Conservation (phyloP, 2,113 vertebrate genomes). For the Noctilio leporinus region DNA sequence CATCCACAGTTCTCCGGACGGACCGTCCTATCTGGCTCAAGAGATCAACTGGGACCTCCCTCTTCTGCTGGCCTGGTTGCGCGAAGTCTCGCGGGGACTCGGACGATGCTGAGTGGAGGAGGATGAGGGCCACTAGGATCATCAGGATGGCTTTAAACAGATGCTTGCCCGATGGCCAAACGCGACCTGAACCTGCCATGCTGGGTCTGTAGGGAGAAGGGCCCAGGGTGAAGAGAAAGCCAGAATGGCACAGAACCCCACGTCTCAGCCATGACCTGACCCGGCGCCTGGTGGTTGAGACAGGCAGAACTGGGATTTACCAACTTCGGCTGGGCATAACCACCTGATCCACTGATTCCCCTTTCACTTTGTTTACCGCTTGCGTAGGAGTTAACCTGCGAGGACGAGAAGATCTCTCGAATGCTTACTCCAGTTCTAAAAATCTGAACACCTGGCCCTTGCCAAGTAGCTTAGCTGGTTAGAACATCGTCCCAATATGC, state of each 20-base stretch:
- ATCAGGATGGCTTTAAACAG: background rate
- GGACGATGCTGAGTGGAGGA: accelerated
- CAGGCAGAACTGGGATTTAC: background rate
- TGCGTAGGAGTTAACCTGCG: background rate
- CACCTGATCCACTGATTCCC: background rate
- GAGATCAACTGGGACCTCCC: background rate
- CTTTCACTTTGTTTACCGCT: background rate
- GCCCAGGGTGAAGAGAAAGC: background rate
- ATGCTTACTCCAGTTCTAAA: background rate
- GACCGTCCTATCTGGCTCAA: constrained; percentile 61
- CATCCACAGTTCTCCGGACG: constrained; percentile 49
- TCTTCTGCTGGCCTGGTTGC: background rate
- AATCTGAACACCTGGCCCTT: background rate
- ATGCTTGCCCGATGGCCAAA: accelerated
- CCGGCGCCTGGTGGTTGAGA: background rate
- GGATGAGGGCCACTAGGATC: background rate
- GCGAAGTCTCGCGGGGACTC: background rate
- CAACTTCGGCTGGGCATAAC: background rate
- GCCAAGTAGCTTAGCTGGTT: too few species aligned
- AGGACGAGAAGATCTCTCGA: background rate
- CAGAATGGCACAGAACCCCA: background rate
- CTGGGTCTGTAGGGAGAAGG: background rate
- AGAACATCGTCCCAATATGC: too few species aligned
- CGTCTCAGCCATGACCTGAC: background rate
- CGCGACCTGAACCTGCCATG: constrained; percentile 38